Evolutionary conservation across 2,888 invertebrate genomes (phyloP), one percentile per base, ranked within the genome.

Genomic region (Cataglyphis cursor): DNA sequence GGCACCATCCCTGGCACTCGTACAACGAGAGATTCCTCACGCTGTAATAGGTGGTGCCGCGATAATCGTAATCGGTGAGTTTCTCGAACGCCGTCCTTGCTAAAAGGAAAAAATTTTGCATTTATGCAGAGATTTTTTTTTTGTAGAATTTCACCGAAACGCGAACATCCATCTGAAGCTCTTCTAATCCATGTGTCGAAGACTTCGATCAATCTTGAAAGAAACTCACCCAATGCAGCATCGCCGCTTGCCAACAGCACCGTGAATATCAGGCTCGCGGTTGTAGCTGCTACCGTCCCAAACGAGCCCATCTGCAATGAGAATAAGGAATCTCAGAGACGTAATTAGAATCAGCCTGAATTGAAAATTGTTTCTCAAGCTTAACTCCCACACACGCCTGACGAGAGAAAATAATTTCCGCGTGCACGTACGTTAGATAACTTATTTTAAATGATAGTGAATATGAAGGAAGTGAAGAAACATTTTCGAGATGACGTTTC

Each of bases 1-100:
- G 96, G 95, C 99, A 99, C 98, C 98, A 99, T 48, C 98, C 98
- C 94, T 99, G 98, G 95, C 99, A 99, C 95, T 99, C 98, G 95
- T 98, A 98, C 66, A 99, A 96, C 21, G 98, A 98, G 62, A 99
- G 96, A 95, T 99, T 99, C 94, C 98, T 97, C 76, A 98, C 98
- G 76, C 97, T 98, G 95, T 98, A 98, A 95, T 99, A 99, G 59
- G 98, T 98, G 82, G 97, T 98, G 75, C 99, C 99, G 80, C 97
- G 96, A 95, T 98, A 99, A 95, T 99, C 99, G 92, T 97, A 97
- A 95, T 99, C 98, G 88, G 99, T 99, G 87, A 99, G 96, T 95
- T 99, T 99, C 95, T 99, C 99, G 94, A 99, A 99, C 18, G 98
- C 98, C 93, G 97, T 97, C 92, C 98, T 97, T 91, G 97, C 98